These are phyloP conservation scores for Cataglyphis albicans DNA, from an alignment of 2,888 invertebrate genomes.

Conservation along the genomic window DNA sequence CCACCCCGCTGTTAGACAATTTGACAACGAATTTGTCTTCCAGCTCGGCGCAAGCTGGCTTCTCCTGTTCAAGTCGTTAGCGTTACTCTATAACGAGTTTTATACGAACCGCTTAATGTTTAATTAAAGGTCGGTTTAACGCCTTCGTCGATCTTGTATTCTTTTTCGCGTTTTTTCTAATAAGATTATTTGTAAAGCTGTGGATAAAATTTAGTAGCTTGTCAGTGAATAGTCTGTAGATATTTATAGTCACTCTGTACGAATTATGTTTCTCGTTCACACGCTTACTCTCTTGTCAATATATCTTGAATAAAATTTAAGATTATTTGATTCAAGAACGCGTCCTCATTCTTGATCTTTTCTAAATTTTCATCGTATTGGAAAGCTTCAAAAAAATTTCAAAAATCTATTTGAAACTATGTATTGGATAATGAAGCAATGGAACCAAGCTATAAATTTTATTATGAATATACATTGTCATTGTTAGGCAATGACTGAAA, in stretches of 20 bases:
- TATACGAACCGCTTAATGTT: constrained; percentile 5
- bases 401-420: not conserved
- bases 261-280: no score
- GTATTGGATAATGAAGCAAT: not conserved
- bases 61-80: constrained; percentile 57
- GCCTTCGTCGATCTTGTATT: not conserved
- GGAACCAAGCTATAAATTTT: not conserved
- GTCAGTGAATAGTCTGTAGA: not conserved
- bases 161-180: not conserved
- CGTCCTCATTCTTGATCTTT: not conserved
- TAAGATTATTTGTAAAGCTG: not conserved
- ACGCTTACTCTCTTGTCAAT: not conserved
- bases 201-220: not conserved
- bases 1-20: constrained; percentile 81
- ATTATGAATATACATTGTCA: not conserved
- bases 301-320: not conserved
- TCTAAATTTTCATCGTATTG: not conserved
- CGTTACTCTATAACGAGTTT: constrained; percentile 33
- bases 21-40: constrained; percentile 82
- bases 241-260: not conserved
- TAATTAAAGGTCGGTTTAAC: constrained; percentile 29
- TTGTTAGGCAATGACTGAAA: not conserved
- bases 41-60: constrained; percentile 36
- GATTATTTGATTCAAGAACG: not conserved
- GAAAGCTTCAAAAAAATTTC: not conserved